Evolutionary conservation across 2,888 invertebrate genomes (phyloP), one percentile per base, ranked within the genome.

Genomic region (Brenthis ino): DNA sequence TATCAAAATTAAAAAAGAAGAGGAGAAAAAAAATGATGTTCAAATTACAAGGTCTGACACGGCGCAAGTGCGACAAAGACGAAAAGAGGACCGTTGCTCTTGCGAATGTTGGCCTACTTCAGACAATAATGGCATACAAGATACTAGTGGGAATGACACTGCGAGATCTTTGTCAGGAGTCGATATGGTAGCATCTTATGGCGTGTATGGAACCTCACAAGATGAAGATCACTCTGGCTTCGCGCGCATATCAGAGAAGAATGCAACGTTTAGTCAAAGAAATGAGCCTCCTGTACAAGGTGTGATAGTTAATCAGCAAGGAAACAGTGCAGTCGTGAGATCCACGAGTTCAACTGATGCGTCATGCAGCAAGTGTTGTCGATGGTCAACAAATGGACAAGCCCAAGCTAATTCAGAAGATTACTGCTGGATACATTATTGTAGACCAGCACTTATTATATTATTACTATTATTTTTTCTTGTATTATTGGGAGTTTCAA

Each of bases 61-160:
- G 14, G 78, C 84, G 0, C 90, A 88, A 73, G 80, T 89, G 48
- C 80, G 92, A 53, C 91, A 88, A 75, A 85, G 93, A 64, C 79
- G 92, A 66, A 93, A 93, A 80, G 93, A 93, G 75, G 92, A 93
- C 66, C 83, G 93, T 50, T 93, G 93, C 74, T 93, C 93, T 3
- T 93, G 93, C 73, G 93, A 93, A 78, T 93, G 93, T 77, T 93
- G 93, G 93, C 93, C 93, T 72, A 93, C 84, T 74, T 87, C 89
- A 68, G 93, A 93, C 74, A 90, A 88, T 82, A 89, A 86, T 75
- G 78, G 83, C 37, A 84, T 85, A 51, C 89, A 87, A 77, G 90
- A 90, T 47, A 84, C 81, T 75, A 80, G 81, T 67, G 88, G 83
- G 20, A 89, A 87, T 69, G 89, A 89, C 73, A 87, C 91, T 14